Evolutionary conservation across 1,140 invertebrate genomes (phyloP), one percentile per base, ranked within the genome.

Genomic region (Globodera rostochiensis): DNA sequence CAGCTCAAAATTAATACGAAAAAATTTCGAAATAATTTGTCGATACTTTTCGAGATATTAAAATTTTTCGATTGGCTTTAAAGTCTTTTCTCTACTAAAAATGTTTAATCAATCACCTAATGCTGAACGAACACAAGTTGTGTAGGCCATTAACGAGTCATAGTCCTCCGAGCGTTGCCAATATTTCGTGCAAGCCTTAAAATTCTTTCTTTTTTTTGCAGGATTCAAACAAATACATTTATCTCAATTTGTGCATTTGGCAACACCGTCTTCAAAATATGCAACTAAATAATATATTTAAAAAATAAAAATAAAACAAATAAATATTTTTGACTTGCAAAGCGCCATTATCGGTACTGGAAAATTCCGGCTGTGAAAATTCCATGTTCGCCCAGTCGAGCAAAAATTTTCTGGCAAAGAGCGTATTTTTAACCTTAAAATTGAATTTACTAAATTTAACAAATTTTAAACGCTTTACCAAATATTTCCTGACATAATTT

Each of bases 401-500:
- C 21, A 87, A 69, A 75, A 87, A 87, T 47, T 87, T 78, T 11
- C 75, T 70, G 19, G 87, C 80, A 66, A 83, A 87, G 47, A 77
- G 70, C n/a, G 87, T 87, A 64, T 87, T 87, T 77, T 84, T 86
- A n/a, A 84, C 86, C 82, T 84, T 46, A 25, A 25, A 25, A 25
- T 25, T 25, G n/a, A 83, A 82, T 70, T 73, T 15, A 45, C 6
- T 13, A 9, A 46, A 15, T 13, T 13, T 13, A 64, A 11, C 25
- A 25, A 25, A 25, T 25, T 25, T 25, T 25, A 25, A 13, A 64
- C 11, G n/a, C 11, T n/a, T 64, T 9, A 83, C 86, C 67, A 87
- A 81, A 79, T 87, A 87, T 67, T 87, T 87, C 25, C 86, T 86
- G 75, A 74, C 53, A 83, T 82, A 73, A 87, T 87, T 82, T 87